Percentiles rank a stretch among this genome's conserved stretches.
Evolutionary conservation across 2,888 invertebrate genomes (phyloP).

Genomic region (Acrocera orbiculus): DNA sequence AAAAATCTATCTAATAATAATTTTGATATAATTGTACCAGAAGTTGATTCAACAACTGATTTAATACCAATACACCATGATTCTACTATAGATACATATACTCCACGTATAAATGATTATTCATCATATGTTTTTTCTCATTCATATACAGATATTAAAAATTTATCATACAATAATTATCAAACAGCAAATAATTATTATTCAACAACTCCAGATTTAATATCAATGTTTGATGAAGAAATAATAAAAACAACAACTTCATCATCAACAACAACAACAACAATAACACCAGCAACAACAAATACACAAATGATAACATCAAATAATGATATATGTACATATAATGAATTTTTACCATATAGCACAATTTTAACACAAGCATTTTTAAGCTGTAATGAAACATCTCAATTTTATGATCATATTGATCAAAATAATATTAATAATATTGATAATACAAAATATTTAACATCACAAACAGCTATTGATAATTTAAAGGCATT

Average conservation of each 20-base stretch:
- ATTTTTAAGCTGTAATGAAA: conserved; percentile 15
- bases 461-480: conserved; percentile 17
- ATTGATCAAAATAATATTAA: conserved; percentile 10
- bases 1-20: conserved; percentile 2
- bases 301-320: conserved; percentile 7
- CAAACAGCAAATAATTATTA: background rate
- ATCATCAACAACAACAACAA: conserved; percentile 8
- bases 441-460: background rate
- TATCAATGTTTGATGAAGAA: conserved; percentile 17
- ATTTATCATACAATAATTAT: background rate
- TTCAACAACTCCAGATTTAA: conserved; percentile 15
- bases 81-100: background rate
- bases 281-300: conserved; percentile 1
- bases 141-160: conserved; percentile 1
- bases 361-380: conserved; percentile 15
- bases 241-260: conserved; percentile 12
- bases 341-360: conserved; percentile 15
- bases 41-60: conserved; percentile 18
- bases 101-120: background rate
- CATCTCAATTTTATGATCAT: conserved; percentile 12
- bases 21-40: conserved; percentile 14
- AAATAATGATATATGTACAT: conserved; percentile 13
- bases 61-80: conserved; percentile 2
- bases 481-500: conserved; percentile 37
- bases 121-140: background rate